Evolutionary conservation across 1,140 invertebrate genomes (phyloP).

Genomic region (Lamellibrachia luymesi): DNA sequence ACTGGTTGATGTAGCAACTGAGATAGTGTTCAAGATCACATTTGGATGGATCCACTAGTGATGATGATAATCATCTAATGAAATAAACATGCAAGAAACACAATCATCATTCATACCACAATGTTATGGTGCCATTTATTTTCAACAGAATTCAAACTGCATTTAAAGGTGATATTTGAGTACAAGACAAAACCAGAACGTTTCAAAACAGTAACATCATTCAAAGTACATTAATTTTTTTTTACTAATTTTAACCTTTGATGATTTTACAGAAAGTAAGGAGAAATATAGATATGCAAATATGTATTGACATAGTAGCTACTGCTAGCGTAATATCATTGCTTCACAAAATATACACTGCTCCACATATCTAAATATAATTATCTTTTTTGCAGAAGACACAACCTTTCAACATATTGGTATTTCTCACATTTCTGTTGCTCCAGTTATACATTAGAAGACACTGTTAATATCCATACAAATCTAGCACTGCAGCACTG

Average conservation of each 20-base stretch:
- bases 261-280: background rate
- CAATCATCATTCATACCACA: background rate
- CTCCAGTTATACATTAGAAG: background rate
- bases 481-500: background rate
- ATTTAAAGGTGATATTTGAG: background rate
- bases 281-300: background rate
- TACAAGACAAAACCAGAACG: background rate
- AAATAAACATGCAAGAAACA: background rate
- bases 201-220: background rate
- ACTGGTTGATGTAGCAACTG: no score
- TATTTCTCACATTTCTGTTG: background rate
- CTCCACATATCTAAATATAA: background rate
- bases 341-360: background rate
- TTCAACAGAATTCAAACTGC: background rate
- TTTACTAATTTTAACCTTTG: background rate
- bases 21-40: no score
- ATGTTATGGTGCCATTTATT: background rate
- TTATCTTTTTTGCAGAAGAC: background rate
- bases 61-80: background rate
- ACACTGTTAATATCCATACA: background rate
- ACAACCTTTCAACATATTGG: background rate
- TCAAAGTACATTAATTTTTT: background rate
- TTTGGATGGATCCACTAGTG: background rate
- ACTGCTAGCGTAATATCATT: background rate
- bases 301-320: background rate